A percentile compares a stretch with the other conserved stretches of the same genome.
phyloP scores from a whole-genome alignment of 2,888 invertebrate species.

The Orthonychiurus folsomi region DNA sequence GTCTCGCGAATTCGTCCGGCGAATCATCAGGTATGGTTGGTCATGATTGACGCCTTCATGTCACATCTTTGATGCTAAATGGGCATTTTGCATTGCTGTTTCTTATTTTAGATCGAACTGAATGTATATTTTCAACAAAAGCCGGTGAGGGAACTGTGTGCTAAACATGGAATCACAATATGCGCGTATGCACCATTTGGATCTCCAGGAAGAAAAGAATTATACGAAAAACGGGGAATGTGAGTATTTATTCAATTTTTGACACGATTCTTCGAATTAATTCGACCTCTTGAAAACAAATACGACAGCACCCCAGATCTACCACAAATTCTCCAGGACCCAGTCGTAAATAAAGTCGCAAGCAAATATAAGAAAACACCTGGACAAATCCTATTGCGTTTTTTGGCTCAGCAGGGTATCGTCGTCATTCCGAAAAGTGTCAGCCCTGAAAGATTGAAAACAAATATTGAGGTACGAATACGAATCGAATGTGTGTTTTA shows the following conservation, averaged over 20 bases:
- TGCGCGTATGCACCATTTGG: slow-evolving; percentile 36
- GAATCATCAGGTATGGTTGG: slow-evolving; percentile 44
- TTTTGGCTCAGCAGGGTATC: slow-evolving; percentile 62
- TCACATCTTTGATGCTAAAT: not conserved
- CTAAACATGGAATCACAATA: slow-evolving; percentile 26
- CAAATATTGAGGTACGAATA: slow-evolving; percentile 58
- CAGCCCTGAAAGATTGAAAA: slow-evolving; percentile 58
- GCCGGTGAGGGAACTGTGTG: slow-evolving; percentile 19
- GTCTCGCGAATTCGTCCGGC: slow-evolving; percentile 56
- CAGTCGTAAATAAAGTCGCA: not conserved
- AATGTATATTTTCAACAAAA: slow-evolving; percentile 32
- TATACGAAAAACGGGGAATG: slow-evolving; percentile 19
- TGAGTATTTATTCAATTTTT: slow-evolving; percentile 10
- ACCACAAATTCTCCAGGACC: not conserved
- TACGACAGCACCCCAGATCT: no score
- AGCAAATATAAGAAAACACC: slow-evolving; percentile 55
- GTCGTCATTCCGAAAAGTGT: slow-evolving; percentile 77
- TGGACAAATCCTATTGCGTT: slow-evolving; percentile 66
- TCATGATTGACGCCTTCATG: not conserved
- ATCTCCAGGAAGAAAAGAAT: slow-evolving; percentile 27
- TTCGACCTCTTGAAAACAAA: no score
- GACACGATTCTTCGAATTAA: no score
- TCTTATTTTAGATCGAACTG: slow-evolving; percentile 26
- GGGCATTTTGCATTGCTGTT: not conserved
- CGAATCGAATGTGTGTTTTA: no score